These are phyloP conservation scores for Drosophila pseudoobscura DNA, from an alignment of 1,140 invertebrate genomes.

Conservation along the genomic window DNA sequence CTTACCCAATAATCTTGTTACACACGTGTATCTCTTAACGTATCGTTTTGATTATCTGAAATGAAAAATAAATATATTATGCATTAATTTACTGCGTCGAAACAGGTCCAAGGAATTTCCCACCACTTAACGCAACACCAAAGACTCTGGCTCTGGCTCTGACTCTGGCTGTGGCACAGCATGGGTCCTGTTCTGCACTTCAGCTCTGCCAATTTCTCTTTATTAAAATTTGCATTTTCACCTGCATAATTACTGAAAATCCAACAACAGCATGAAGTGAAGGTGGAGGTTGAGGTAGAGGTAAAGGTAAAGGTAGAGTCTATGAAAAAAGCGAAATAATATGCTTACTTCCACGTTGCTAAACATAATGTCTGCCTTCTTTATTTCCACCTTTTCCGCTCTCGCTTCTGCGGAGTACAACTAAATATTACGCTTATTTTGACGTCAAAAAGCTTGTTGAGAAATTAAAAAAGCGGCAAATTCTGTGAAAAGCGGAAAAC, in stretches of 20 bases:
- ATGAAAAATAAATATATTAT: too few species aligned
- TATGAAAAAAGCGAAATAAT: conserved; percentile 57
- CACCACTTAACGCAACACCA: too few species aligned
- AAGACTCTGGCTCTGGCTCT: too few species aligned
- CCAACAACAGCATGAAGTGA: conserved; percentile 1
- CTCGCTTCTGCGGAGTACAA: conserved; percentile 31
- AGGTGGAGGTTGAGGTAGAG: neutral
- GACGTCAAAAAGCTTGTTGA: conserved; percentile 67
- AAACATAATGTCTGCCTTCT: conserved; percentile 46
- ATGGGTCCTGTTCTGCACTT: conserved; percentile 2
- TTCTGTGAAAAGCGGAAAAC: conserved; percentile 24
- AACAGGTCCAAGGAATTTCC: too few species aligned
- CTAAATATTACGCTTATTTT: conserved; percentile 69
- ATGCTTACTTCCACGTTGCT: conserved; percentile 65
- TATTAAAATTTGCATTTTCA: conserved; percentile 59
- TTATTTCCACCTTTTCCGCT: conserved; percentile 10
- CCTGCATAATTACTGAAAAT: conserved; percentile 56
- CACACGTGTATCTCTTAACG: too few species aligned
- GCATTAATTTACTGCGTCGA: too few species aligned
- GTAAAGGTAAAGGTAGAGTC: neutral
- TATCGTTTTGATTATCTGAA: too few species aligned
- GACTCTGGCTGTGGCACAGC: too few species aligned
- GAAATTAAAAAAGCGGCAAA: conserved; percentile 69
- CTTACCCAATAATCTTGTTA: conserved; percentile 24
- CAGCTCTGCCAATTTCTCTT: conserved; percentile 46